A percentile compares a stretch with the other conserved stretches of the same genome.
Evolutionary conservation across 2,888 invertebrate genomes (phyloP).

Genomic region (Drosophila testacea): DNA sequence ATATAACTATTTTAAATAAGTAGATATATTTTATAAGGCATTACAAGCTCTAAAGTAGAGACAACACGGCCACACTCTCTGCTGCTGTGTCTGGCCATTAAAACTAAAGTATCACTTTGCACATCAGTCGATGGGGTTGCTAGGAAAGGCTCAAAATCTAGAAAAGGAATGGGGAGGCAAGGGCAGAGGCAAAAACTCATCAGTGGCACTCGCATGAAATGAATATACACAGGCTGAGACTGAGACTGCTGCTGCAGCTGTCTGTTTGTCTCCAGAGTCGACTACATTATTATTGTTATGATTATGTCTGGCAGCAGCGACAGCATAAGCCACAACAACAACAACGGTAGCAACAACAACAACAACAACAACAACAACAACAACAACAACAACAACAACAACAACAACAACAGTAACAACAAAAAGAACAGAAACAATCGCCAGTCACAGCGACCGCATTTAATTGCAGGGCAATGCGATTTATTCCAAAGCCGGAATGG

Average conservation of each 20-base stretch:
- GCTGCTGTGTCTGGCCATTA: slow-evolving; percentile 27
- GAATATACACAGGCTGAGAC: slow-evolving; percentile 3
- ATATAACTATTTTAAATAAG: slow-evolving; percentile 74
- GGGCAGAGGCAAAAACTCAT: slow-evolving; percentile 52
- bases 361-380: neutral
- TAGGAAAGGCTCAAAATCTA: neutral
- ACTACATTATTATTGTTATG: slow-evolving; percentile 80
- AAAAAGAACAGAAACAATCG: slow-evolving; percentile 15
- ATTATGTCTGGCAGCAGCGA: slow-evolving; percentile 78
- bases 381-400: slow-evolving; percentile 38
- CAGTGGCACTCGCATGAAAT: slow-evolving; percentile 61
- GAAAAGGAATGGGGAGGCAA: neutral
- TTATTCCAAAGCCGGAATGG: slow-evolving; percentile 79
- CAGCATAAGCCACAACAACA: slow-evolving; percentile 56
- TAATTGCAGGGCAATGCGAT: slow-evolving; percentile 80
- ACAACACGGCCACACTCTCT: slow-evolving; percentile 31
- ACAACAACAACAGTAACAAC: too few relatives aligned
- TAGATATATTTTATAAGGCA: slow-evolving; percentile 78
- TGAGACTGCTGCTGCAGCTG: slow-evolving; percentile 22
- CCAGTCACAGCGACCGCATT: slow-evolving; percentile 46
- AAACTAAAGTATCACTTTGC: slow-evolving; percentile 62
- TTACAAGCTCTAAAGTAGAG: slow-evolving; percentile 55
- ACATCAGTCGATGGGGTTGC: slow-evolving; percentile 43
- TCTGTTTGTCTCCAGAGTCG: slow-evolving; percentile 64
- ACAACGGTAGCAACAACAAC: slow-evolving; percentile 19